phyloP scores from a whole-genome alignment of 2,113 vertebrate species.

The Chionis minor region DNA sequence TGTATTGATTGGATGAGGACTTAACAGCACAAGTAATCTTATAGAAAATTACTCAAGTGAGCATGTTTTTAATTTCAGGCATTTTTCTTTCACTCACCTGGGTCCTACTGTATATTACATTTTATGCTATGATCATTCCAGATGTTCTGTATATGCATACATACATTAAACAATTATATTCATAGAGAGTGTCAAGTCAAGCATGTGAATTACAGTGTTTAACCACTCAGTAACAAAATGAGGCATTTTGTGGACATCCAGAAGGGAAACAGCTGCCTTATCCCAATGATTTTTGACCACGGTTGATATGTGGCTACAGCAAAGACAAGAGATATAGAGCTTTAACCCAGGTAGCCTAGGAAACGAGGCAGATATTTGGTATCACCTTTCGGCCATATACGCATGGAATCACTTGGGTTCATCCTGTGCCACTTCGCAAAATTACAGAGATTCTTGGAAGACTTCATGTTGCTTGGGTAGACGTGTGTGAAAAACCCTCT shows the following conservation, averaged over 20 bases:
- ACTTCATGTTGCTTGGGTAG: not conserved
- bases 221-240: not conserved
- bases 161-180: not conserved
- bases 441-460: not conserved
- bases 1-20: slow-evolving; percentile 14
- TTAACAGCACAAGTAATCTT: not conserved
- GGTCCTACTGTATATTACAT: not conserved
- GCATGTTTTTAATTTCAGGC: not conserved
- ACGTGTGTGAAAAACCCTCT: not conserved
- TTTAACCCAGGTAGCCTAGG: not conserved
- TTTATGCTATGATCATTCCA: not conserved
- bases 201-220: not conserved
- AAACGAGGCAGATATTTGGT: not conserved
- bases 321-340: not conserved
- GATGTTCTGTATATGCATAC: not conserved
- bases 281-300: not conserved
- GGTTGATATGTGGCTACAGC: rapidly evolving
- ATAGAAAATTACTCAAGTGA: not conserved
- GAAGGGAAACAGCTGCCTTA: not conserved
- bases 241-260: not conserved
- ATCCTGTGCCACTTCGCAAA: not conserved
- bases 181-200: not conserved
- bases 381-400: not conserved
- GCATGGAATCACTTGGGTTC: not conserved
- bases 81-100: not conserved